Evolutionary conservation across 2,113 vertebrate species (phyloP).

Genomic region (Cromileptes altivelis): DNA sequence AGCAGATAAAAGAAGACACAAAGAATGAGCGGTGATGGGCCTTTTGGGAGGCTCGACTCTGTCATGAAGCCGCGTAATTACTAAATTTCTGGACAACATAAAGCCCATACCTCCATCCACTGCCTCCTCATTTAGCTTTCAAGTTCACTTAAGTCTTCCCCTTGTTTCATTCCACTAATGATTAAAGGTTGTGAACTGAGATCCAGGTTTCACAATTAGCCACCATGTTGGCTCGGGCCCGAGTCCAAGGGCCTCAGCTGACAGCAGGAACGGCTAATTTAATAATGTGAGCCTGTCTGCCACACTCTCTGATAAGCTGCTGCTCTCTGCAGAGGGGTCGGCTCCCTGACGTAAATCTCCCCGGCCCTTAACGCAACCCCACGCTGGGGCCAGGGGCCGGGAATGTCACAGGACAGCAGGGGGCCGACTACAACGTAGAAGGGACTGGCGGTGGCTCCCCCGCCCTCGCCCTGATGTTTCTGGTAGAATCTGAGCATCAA

Average conservation of each 20-base stretch:
- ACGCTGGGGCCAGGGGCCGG: slow-evolving; percentile 44
- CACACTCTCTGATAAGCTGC: slow-evolving; percentile 67
- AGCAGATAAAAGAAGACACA: slow-evolving; percentile 57
- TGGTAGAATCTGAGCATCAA: slow-evolving; percentile 31
- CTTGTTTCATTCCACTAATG: slow-evolving; percentile 50
- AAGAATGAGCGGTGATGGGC: slow-evolving; percentile 22
- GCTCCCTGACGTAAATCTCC: slow-evolving; percentile 63
- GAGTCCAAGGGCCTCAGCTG: slow-evolving; percentile 69
- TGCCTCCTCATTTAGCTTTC: slow-evolving; percentile 22
- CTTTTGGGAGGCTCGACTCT: slow-evolving; percentile 16
- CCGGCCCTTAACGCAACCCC: slow-evolving; percentile 36
- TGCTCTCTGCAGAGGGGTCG: slow-evolving; percentile 51
- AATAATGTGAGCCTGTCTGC: slow-evolving; percentile 65
- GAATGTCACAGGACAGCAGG: slow-evolving; percentile 49
- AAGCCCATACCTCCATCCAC: slow-evolving; percentile 9
- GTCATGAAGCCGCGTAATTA: slow-evolving; percentile 39
- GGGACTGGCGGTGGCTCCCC: not conserved
- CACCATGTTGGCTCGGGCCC: slow-evolving; percentile 47
- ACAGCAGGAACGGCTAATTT: slow-evolving; percentile 72
- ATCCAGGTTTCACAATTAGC: slow-evolving; percentile 61
- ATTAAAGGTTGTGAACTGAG: slow-evolving; percentile 46
- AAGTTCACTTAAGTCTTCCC: slow-evolving; percentile 47
- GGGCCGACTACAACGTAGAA: slow-evolving; percentile 2
- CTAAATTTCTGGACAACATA: slow-evolving; percentile 10
- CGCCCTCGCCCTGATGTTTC: not conserved